phyloP scores from a whole-genome alignment of 2,797 vertebrate genomes.

The Siniperca undulata region DNA sequence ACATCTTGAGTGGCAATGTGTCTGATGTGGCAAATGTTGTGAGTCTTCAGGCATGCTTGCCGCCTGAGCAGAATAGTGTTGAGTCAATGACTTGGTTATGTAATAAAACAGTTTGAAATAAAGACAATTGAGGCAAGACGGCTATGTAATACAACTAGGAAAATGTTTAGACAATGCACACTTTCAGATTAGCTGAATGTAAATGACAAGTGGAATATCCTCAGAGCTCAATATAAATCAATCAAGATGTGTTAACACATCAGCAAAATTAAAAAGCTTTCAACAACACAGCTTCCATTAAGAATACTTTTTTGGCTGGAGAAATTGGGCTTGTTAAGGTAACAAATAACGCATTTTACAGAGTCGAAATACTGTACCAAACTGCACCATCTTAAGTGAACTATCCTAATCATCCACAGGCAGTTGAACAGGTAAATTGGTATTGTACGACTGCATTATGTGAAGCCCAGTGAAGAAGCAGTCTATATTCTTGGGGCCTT shows the following conservation, averaged over 20 bases:
- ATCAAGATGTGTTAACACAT: slow-evolving; percentile 37
- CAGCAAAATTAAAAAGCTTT: slow-evolving; percentile 39
- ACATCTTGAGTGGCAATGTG: slow-evolving; percentile 56
- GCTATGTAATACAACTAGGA: slow-evolving; percentile 9
- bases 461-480: slow-evolving; percentile 35
- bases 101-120: slow-evolving; percentile 40
- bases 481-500: slow-evolving; percentile 52
- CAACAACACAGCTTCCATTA: slow-evolving; percentile 26
- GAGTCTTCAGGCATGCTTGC: slow-evolving; percentile 46
- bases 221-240: slow-evolving; percentile 15
- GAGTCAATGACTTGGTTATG: slow-evolving; percentile 42
- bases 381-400: slow-evolving; percentile 51
- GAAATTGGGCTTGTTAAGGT: slow-evolving; percentile 27
- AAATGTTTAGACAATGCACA: slow-evolving; percentile 12
- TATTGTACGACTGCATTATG: slow-evolving; percentile 47
- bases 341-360: slow-evolving; percentile 10
- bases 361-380: slow-evolving; percentile 26
- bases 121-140: slow-evolving; percentile 25
- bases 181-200: slow-evolving; percentile 28
- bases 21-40: slow-evolving; percentile 50
- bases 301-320: slow-evolving; percentile 15
- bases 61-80: slow-evolving; percentile 18
- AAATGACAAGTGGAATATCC: slow-evolving; percentile 34
- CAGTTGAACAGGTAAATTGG: slow-evolving; percentile 66
- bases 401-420: slow-evolving; percentile 61